Evolutionary conservation across 1,140 invertebrate genomes (phyloP), one percentile per base, ranked within the genome.

Genomic region (Polypedilum pembai): DNA sequence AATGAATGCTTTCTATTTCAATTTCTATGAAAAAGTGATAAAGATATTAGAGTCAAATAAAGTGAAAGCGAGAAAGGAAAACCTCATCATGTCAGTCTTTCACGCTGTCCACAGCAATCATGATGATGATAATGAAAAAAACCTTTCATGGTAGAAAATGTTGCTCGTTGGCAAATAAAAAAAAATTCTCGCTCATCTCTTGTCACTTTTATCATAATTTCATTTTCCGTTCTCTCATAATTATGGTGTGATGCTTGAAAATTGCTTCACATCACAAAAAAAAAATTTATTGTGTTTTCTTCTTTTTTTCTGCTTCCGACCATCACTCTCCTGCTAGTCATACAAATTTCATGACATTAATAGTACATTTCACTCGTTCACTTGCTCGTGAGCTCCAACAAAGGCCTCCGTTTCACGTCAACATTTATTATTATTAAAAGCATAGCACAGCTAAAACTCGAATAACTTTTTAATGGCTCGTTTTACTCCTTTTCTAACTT

Each of bases 211-310:
- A 56, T 56, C 45, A 56, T 12, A 56, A 56, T 12, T 56, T 15
- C n/a, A n/a, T 56, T 10, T 56, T 56, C n/a, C 12, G 12, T 12
- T 12, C n/a, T 56, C n/a, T 56, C 10, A n/a, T 56, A 56, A 56
- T 56, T 56, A n/a, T 56, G n/a, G 45, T 56, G 45, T 56, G 45
- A 56, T 56, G 45, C 45, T 56, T 56, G 45, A 56, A 56, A 56
- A 56, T 56, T 56, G 45, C 45, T 56, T 56, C 45, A 56, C 3
- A 56, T 56, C 15, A 56, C n/a, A 56, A 12, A 56, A 56, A 56
- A 56, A 33, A 33, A 3, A 3, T 33, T 33, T 33, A 33, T 33
- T 33, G 24, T 33, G 24, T 3, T 33, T 33, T 33, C 24, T 33
- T 33, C 24, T 33, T 33, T 33, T 33, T 33, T 33, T 33, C 24